These are phyloP conservation scores for Stomorhina lunata DNA, from an alignment of 2,888 invertebrate genomes.

Conservation along the genomic window DNA sequence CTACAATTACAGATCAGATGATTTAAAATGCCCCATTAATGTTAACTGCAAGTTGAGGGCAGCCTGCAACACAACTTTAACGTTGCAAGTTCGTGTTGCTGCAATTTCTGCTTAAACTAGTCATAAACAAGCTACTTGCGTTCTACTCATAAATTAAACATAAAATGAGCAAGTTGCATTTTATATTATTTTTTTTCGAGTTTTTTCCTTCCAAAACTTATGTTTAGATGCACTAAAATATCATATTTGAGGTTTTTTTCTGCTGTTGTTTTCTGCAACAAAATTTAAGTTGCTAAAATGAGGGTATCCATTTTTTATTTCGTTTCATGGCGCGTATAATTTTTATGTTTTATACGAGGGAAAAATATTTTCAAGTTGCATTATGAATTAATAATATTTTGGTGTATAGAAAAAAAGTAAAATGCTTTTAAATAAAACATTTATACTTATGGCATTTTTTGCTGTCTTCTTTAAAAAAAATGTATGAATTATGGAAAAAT, in stretches of 20 bases:
- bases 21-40: constrained; percentile 22
- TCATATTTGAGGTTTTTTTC: constrained; percentile 21
- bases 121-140: constrained; percentile 59
- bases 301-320: neutral
- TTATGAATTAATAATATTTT: constrained; percentile 63
- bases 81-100: neutral
- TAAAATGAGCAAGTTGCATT: constrained; percentile 64
- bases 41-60: constrained; percentile 12
- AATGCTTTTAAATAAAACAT: constrained; percentile 33
- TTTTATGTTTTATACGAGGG: constrained; percentile 53
- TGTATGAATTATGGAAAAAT: constrained; percentile 25
- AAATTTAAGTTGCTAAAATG: constrained; percentile 13
- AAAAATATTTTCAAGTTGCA: constrained; percentile 52
- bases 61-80: constrained; percentile 1
- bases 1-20: constrained; percentile 20
- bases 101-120: constrained; percentile 28
- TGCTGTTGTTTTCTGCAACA: neutral
- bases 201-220: constrained; percentile 28
- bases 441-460: neutral
- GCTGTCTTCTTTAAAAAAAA: neutral
- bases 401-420: constrained; percentile 9
- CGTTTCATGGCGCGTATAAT: constrained; percentile 40
- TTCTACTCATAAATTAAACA: constrained; percentile 65
- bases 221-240: constrained; percentile 47
- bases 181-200: constrained; percentile 32